Evolutionary conservation across 2,888 invertebrate genomes (phyloP).

Genomic region (Drosophila paramelanica): DNA sequence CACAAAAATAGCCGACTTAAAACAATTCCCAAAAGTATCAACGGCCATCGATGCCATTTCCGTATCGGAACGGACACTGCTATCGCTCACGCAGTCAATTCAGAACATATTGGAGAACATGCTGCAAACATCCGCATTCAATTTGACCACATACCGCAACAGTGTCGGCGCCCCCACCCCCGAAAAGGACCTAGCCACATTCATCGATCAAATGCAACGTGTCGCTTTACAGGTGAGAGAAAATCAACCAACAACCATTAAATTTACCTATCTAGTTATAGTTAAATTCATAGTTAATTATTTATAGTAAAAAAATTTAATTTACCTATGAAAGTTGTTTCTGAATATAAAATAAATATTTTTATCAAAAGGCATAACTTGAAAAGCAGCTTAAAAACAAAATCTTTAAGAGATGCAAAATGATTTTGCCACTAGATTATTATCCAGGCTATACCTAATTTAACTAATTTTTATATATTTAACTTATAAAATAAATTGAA

Average conservation of each 20-base stretch:
- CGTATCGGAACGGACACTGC: constrained; percentile 83
- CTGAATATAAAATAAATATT: too few relatives aligned
- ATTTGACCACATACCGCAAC: constrained; percentile 83
- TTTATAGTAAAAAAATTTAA: too few relatives aligned
- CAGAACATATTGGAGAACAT: constrained; percentile 84
- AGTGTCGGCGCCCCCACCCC: constrained; percentile 84
- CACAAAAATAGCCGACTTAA: constrained; percentile 86
- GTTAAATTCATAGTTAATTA: too few relatives aligned
- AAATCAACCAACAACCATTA: background rate
- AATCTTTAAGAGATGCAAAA: too few relatives aligned
- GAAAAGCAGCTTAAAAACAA: too few relatives aligned
- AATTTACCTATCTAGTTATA: background rate
- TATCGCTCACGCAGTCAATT: constrained; percentile 83
- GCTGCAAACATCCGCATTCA: constrained; percentile 84
- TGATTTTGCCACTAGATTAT: too few relatives aligned
- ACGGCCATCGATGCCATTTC: constrained; percentile 83
- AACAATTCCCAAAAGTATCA: constrained; percentile 84
- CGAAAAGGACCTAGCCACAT: constrained; percentile 85
- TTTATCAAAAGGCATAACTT: too few relatives aligned
- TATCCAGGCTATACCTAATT: too few relatives aligned
- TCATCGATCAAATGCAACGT: constrained; percentile 85
- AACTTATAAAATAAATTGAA: too few relatives aligned
- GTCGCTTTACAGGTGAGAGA: constrained; percentile 84
- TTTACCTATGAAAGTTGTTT: too few relatives aligned
- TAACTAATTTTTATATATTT: too few relatives aligned